These are phyloP conservation scores for Diprion similis DNA, from an alignment of 1,140 invertebrate genomes.

Conservation along the genomic window DNA sequence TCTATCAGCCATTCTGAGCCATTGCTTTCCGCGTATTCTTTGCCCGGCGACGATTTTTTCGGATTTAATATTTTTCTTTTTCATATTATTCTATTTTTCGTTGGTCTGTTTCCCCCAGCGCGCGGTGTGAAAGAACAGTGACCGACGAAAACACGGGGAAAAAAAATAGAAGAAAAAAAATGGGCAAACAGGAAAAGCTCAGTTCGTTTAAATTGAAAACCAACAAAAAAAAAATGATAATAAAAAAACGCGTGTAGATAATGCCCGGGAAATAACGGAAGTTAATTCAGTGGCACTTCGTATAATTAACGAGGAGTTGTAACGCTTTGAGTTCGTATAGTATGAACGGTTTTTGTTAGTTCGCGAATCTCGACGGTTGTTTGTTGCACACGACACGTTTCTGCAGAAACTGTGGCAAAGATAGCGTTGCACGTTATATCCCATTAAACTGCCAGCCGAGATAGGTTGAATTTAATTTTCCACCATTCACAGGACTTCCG, in stretches of 20 bases:
- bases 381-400: background rate
- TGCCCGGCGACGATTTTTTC: background rate
- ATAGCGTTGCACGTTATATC: background rate
- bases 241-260: too few relatives aligned
- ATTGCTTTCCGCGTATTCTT: background rate
- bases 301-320: background rate
- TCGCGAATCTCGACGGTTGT: background rate
- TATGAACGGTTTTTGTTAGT: background rate
- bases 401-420: background rate
- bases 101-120: background rate
- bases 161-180: background rate
- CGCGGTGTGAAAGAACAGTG: background rate
- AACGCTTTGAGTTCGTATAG: background rate
- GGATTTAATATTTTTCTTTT: too few relatives aligned
- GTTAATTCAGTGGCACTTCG: background rate
- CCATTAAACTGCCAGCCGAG: slow-evolving; percentile 16
- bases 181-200: background rate
- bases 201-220: too few relatives aligned
- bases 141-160: background rate
- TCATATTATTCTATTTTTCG: background rate
- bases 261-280: too few relatives aligned
- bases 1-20: background rate
- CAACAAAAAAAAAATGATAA: too few relatives aligned
- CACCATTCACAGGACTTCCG: background rate
- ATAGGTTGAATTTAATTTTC: slow-evolving; percentile 15